Evolutionary conservation across 2,113 vertebrate genomes (phyloP).

Genomic region (Nyctereutes procyonoides): DNA sequence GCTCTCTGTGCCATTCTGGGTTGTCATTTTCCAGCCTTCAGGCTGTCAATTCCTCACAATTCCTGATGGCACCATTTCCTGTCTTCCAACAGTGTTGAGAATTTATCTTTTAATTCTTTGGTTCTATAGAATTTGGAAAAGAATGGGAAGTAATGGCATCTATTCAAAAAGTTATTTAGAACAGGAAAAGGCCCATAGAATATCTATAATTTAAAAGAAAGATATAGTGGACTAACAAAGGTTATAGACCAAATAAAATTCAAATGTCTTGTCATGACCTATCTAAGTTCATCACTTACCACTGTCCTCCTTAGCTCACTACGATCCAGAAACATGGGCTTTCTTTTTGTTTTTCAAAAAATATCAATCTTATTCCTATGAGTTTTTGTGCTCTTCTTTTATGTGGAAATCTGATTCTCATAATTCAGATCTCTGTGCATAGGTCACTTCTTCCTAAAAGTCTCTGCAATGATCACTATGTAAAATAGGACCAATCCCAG

Average conservation of each 20-base stretch:
- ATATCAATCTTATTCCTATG: not conserved
- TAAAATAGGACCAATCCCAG: not conserved
- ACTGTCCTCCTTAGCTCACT: not conserved
- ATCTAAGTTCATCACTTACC: not conserved
- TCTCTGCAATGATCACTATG: not conserved
- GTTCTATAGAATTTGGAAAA: slow-evolving; percentile 41
- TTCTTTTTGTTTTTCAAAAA: not conserved
- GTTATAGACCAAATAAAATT: slow-evolving; percentile 10
- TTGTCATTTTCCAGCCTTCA: not conserved
- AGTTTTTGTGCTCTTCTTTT: not conserved
- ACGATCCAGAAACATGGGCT: not conserved
- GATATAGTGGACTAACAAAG: not conserved
- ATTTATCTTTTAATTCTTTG: not conserved
- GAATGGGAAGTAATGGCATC: not conserved
- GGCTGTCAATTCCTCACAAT: slow-evolving; percentile 23
- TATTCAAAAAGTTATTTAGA: slow-evolving; percentile 7
- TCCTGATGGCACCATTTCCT: slow-evolving; percentile 41
- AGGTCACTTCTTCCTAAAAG: slow-evolving; percentile 27
- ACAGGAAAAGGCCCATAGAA: not conserved
- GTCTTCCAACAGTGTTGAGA: not conserved
- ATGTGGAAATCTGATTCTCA: not conserved
- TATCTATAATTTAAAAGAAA: slow-evolving; percentile 41
- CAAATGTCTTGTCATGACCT: not conserved
- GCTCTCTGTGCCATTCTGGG: not conserved
- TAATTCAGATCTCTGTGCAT: not conserved